These are phyloP conservation scores for Apaloderma vittatum DNA, from an alignment of 2,113 vertebrate genomes.

Conservation along the genomic window DNA sequence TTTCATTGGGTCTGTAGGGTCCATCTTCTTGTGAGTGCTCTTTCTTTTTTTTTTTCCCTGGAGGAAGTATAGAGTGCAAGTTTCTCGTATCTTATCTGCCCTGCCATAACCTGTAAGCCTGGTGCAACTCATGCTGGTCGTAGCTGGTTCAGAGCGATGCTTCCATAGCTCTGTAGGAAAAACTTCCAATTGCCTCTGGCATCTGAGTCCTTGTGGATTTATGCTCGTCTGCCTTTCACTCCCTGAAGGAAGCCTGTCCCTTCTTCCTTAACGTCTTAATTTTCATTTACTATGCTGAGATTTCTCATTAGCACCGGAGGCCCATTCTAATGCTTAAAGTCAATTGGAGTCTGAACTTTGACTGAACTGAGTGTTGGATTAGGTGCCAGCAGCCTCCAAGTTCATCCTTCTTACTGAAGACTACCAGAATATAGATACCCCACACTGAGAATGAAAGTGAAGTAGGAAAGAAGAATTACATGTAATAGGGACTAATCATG, in stretches of 20 bases:
- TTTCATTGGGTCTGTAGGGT: background rate
- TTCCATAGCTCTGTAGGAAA: background rate
- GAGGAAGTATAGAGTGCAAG: background rate
- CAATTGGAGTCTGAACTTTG: background rate
- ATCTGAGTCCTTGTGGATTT: background rate
- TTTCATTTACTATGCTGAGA: background rate
- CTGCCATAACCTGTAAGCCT: background rate
- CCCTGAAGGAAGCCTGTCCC: background rate
- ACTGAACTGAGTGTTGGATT: background rate
- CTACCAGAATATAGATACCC: background rate
- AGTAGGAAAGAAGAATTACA: background rate
- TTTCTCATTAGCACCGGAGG: background rate
- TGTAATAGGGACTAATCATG: background rate
- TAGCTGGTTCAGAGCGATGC: accelerated
- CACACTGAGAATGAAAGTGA: background rate
- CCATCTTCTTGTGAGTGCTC: background rate
- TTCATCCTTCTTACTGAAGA: background rate
- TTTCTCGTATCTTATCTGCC: background rate
- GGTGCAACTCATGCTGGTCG: background rate
- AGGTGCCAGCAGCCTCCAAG: background rate
- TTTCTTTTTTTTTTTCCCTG: background rate
- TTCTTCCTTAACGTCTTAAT: background rate
- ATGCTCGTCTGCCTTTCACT: background rate
- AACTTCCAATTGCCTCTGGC: background rate
- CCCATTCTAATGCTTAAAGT: background rate